phyloP scores from a whole-genome alignment of 2,113 vertebrate genomes.

The Turdus rufiventris region DNA sequence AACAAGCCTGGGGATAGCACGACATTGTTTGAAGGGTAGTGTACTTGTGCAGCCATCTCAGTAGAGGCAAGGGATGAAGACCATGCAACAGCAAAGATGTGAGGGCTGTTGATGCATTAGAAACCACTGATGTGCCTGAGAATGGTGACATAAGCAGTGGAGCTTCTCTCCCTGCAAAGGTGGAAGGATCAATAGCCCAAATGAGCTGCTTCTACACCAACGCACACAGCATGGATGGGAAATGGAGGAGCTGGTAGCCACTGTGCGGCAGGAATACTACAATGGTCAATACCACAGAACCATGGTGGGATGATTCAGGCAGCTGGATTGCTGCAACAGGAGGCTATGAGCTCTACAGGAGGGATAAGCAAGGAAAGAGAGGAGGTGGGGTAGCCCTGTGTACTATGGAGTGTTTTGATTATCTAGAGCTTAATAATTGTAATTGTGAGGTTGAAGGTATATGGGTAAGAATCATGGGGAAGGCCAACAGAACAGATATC shows the following conservation, averaged over 20 bases:
- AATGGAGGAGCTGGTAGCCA: neutral
- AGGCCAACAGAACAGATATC: neutral
- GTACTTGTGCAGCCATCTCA: neutral
- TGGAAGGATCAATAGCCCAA: neutral
- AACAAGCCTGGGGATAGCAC: neutral
- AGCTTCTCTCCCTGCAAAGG: neutral
- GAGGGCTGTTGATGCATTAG: neutral
- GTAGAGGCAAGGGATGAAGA: accelerated
- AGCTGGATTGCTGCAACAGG: neutral
- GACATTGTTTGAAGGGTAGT: neutral
- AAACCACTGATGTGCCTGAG: neutral
- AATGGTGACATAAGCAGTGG: neutral
- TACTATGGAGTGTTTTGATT: neutral
- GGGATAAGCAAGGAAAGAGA: neutral
- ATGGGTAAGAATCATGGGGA: neutral
- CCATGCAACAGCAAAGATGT: accelerated
- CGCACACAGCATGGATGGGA: neutral
- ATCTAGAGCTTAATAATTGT: neutral
- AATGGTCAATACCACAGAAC: neutral
- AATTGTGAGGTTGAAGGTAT: neutral
- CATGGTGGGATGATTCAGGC: neutral
- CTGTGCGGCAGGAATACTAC: neutral
- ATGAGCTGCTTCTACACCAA: neutral
- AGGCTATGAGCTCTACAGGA: neutral
- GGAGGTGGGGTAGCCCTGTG: neutral